Evolutionary conservation across 2,113 vertebrate species (phyloP).

Genomic region (Pogona vitticeps): DNA sequence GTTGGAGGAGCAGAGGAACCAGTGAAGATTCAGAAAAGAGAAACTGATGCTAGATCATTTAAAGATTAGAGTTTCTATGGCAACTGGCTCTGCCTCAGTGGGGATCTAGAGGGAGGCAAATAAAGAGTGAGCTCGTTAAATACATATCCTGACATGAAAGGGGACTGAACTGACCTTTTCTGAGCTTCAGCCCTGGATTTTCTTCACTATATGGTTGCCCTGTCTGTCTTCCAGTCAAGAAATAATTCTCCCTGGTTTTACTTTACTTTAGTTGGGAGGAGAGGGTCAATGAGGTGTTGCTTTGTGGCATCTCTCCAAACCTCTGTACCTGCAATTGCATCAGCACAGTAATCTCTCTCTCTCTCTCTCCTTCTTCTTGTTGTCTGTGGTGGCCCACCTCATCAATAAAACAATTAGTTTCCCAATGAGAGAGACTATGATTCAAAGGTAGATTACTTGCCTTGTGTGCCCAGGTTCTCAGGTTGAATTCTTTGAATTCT

Average conservation of each 20-base stretch:
- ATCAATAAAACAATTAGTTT: neutral
- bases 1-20: neutral
- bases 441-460: neutral
- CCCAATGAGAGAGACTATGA: too few species aligned
- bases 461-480: too few species aligned
- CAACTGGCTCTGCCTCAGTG: constrained; percentile 63
- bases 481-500: neutral
- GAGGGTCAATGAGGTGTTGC: neutral
- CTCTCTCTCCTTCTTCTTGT: too few species aligned
- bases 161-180: constrained; percentile 46
- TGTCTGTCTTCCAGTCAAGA: neutral
- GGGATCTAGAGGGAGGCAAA: constrained; percentile 56
- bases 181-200: constrained; percentile 15
- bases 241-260: neutral
- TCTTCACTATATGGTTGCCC: constrained; percentile 12
- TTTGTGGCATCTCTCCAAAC: neutral
- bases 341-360: too few species aligned
- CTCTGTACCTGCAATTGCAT: neutral
- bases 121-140: constrained; percentile 48
- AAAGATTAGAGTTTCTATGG: constrained; percentile 79
- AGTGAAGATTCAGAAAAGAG: constrained; percentile 29
- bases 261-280: neutral
- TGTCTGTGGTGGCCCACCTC: neutral
- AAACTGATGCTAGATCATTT: constrained; percentile 58
- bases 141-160: constrained; percentile 46